Conservation (phyloP, 64 coral and sea anemone genomes). For the Montipora foliosa region DNA sequence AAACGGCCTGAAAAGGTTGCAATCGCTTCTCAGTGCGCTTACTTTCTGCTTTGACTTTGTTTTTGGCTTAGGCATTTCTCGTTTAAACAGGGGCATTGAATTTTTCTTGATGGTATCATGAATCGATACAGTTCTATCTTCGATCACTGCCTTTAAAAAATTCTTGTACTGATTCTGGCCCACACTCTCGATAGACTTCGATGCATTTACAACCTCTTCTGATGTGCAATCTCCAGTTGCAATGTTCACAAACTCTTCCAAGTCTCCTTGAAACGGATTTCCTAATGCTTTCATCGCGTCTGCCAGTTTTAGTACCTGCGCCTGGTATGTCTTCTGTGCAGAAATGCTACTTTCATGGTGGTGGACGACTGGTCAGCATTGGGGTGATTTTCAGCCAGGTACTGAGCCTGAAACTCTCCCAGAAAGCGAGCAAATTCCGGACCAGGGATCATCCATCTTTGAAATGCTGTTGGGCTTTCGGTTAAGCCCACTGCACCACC, state of each 20-base stretch:
- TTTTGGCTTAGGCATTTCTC: too few relatives aligned
- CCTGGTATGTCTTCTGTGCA: slow-evolving; percentile 33
- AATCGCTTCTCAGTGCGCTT: too few relatives aligned
- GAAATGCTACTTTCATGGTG: slow-evolving; percentile 36
- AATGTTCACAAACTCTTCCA: slow-evolving; percentile 42
- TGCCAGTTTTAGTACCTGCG: slow-evolving; percentile 24
- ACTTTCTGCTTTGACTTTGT: too few relatives aligned
- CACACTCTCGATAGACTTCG: slow-evolving; percentile 47
- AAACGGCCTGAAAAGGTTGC: too few relatives aligned
- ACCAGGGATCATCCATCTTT: background rate
- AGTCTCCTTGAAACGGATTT: background rate
- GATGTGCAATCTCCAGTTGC: slow-evolving; percentile 55
- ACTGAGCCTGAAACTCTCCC: slow-evolving; percentile 34
- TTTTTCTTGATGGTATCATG: slow-evolving; percentile 48
- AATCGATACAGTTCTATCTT: slow-evolving; percentile 17
- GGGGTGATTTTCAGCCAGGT: slow-evolving; percentile 1
- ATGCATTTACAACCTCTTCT: slow-evolving; percentile 40
- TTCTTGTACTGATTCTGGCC: slow-evolving; percentile 43
- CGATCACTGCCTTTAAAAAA: slow-evolving; percentile 49
- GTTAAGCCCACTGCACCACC: background rate
- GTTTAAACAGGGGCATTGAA: background rate
- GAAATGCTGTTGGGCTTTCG: too few relatives aligned
- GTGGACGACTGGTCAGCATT: background rate
- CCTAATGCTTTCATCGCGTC: slow-evolving; percentile 24
- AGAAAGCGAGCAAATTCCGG: slow-evolving; percentile 31